Percentiles rank a stretch among this genome's conserved stretches.
Conservation (phyloP, 1,140 invertebrate species). For the Drosophila sproati region DNA sequence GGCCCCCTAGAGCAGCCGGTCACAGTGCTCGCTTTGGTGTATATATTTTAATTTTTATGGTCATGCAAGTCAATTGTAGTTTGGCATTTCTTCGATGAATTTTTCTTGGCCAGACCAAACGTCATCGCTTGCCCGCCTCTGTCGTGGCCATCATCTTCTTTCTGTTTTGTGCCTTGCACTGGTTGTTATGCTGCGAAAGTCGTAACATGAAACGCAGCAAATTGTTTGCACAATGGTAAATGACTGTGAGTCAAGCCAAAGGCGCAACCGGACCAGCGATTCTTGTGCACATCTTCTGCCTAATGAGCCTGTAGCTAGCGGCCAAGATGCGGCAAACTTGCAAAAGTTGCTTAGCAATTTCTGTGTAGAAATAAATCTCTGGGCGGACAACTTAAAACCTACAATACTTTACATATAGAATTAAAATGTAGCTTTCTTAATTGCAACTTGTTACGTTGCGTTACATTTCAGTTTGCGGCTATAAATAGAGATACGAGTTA, state of each 20-base stretch:
- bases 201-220: conserved; percentile 67
- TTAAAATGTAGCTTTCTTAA: conserved; percentile 30
- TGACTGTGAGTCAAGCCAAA: conserved; percentile 41
- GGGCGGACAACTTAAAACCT: conserved; percentile 15
- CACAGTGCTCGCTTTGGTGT: conserved; percentile 47
- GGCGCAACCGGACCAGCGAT: conserved; percentile 5
- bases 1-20: not conserved
- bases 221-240: conserved; percentile 67
- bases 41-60: conserved; percentile 83
- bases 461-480: not conserved
- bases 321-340: conserved; percentile 10
- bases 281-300: conserved; percentile 6
- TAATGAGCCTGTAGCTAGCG: not conserved
- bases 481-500: conserved; percentile 17
- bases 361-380: conserved; percentile 32
- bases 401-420: conserved; percentile 10
- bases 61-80: conserved; percentile 82
- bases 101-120: conserved; percentile 41
- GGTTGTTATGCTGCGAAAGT: conserved; percentile 52
- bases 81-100: conserved; percentile 78
- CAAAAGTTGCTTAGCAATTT: not conserved
- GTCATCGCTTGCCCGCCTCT: conserved; percentile 20
- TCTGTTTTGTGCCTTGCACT: conserved; percentile 32
- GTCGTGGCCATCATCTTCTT: conserved; percentile 48
- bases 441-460: not conserved